A percentile compares a stretch with the other conserved stretches of the same genome.
Evolutionary conservation across 2,797 vertebrate genomes (phyloP).

Genomic region (Cynopterus sphinx): DNA sequence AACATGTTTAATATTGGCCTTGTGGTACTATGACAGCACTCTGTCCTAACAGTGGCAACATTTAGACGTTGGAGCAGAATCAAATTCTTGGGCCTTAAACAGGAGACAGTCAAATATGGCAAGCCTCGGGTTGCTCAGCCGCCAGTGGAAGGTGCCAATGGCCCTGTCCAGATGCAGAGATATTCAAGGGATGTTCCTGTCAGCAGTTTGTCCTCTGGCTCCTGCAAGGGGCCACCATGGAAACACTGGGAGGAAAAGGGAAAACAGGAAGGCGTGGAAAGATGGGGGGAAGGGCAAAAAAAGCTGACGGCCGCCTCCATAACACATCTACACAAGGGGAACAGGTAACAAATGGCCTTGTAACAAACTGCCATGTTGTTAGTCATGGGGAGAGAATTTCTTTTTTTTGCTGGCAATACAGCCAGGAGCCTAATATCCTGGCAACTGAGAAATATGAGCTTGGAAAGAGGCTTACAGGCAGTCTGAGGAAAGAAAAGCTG

Average conservation of each 20-base stretch:
- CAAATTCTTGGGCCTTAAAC: constrained; percentile 65
- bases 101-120: constrained; percentile 64
- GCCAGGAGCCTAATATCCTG: constrained; percentile 50
- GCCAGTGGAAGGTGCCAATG: constrained; percentile 63
- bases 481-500: constrained; percentile 50
- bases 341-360: constrained; percentile 43
- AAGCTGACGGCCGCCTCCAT: neutral
- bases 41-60: constrained; percentile 57
- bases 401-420: constrained; percentile 57
- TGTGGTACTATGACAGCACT: constrained; percentile 51
- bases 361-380: neutral
- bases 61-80: constrained; percentile 45
- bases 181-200: constrained; percentile 60
- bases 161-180: constrained; percentile 59
- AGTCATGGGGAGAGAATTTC: constrained; percentile 43
- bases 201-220: constrained; percentile 64
- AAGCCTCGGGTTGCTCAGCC: neutral
- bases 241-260: constrained; percentile 55
- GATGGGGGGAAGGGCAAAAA: neutral
- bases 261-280: constrained; percentile 38
- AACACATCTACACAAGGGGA: neutral
- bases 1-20: constrained; percentile 48
- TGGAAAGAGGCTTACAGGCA: constrained; percentile 53
- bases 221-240: constrained; percentile 48
- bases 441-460: constrained; percentile 70